Conservation (phyloP, 2,888 invertebrate species). For the Drosophila birchii region DNA sequence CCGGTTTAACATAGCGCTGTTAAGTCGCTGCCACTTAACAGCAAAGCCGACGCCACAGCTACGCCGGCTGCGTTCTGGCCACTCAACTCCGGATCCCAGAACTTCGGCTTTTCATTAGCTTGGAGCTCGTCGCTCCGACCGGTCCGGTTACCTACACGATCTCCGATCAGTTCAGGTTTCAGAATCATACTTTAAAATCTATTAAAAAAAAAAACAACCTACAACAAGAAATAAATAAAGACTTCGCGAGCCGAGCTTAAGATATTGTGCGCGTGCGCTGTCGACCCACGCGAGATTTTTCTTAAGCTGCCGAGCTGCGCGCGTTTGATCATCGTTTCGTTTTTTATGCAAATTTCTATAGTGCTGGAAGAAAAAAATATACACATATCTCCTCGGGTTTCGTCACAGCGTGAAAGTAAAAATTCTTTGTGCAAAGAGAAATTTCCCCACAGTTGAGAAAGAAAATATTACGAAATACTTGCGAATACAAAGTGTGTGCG, state of each 20-base stretch:
- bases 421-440: conserved; percentile 65
- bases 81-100: conserved; percentile 73
- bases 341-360: conserved; percentile 43
- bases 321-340: conserved; percentile 40
- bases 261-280: conserved; percentile 72
- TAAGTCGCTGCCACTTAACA: conserved; percentile 58
- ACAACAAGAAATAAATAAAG: neutral
- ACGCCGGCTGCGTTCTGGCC: conserved; percentile 66
- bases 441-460: conserved; percentile 48
- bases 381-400: conserved; percentile 36
- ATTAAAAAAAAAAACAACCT: neutral
- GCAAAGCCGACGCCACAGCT: conserved; percentile 31
- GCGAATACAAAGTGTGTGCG: conserved; percentile 21
- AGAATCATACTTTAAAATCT: conserved; percentile 5
- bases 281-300: conserved; percentile 69
- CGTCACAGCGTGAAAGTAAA: conserved; percentile 75
- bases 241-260: conserved; percentile 27
- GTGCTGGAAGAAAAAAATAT: conserved; percentile 10
- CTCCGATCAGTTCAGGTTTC: conserved; percentile 13
- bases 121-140: conserved; percentile 55
- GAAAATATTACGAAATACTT: conserved; percentile 66
- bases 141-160: conserved; percentile 42
- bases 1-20: conserved; percentile 72
- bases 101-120: conserved; percentile 80
- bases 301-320: conserved; percentile 20